These are phyloP conservation scores for Sapayoa aenigma DNA, from an alignment of 2,113 vertebrate species.

Conservation along the genomic window DNA sequence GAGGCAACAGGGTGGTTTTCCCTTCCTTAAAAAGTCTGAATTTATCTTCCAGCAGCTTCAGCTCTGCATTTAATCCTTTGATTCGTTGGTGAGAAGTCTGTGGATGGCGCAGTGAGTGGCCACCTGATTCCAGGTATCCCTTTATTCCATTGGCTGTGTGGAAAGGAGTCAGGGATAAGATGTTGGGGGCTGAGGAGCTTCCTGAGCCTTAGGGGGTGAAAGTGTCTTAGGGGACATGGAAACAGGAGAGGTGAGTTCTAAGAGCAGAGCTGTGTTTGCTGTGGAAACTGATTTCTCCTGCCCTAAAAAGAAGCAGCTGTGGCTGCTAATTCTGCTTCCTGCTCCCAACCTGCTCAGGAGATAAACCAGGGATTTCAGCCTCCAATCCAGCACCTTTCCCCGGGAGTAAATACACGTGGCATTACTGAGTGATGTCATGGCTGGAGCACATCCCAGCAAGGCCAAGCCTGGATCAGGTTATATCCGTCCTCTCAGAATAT, in stretches of 20 bases:
- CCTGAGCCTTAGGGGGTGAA: not conserved
- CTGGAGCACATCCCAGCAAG: constrained; percentile 31
- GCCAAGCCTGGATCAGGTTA: constrained; percentile 57
- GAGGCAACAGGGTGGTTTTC: not conserved
- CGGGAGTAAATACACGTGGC: constrained; percentile 24
- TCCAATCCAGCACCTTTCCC: constrained; percentile 18
- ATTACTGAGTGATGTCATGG: constrained; percentile 40
- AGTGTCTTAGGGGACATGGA: not conserved
- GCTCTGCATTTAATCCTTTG: not conserved
- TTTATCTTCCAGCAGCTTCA: not conserved
- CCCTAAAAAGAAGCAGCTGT: not conserved
- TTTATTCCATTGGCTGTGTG: not conserved
- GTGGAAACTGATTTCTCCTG: not conserved
- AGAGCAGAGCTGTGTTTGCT: not conserved
- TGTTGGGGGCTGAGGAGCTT: not conserved
- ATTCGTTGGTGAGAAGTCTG: not conserved
- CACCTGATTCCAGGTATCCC: not conserved
- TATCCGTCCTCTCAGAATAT: constrained; percentile 17
- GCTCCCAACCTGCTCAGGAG: constrained; percentile 39
- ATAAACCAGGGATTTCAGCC: constrained; percentile 40
- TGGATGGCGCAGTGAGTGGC: accelerated
- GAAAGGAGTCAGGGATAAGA: not conserved
- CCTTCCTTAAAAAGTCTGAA: not conserved
- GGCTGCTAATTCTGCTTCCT: constrained; percentile 30
- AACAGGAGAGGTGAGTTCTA: not conserved